phyloP scores from a whole-genome alignment of 2,113 vertebrate species.

The Caranx melampygus region DNA sequence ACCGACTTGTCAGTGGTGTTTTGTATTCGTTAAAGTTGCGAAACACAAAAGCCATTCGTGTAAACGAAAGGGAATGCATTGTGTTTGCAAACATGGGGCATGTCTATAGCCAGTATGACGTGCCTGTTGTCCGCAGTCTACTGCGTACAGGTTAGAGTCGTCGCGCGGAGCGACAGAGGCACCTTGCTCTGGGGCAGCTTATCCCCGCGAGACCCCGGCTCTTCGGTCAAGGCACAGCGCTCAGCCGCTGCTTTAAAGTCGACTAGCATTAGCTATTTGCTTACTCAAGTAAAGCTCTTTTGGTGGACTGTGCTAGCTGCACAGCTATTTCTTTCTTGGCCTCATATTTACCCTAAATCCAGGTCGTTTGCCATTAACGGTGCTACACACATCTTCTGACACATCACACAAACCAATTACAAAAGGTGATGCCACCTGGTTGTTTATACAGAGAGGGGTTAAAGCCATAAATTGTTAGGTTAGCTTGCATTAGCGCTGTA shows the following conservation, averaged over 20 bases:
- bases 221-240: conserved; percentile 11
- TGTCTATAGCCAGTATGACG: background rate
- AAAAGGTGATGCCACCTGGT: background rate
- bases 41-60: background rate
- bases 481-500: conserved; percentile 11
- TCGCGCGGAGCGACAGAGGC: conserved; percentile 14
- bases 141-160: conserved; percentile 37
- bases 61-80: background rate
- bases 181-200: conserved; percentile 22
- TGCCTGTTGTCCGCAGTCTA: conserved; percentile 11
- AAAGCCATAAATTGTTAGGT: conserved; percentile 7
- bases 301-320: background rate
- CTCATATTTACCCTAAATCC: background rate
- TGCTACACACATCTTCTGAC: background rate
- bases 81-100: background rate
- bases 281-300: background rate
- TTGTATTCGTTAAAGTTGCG: background rate
- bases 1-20: background rate
- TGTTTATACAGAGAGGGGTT: background rate
- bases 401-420: background rate
- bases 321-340: background rate
- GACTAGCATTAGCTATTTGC: conserved; percentile 9
- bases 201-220: conserved; percentile 6
- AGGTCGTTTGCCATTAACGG: background rate
- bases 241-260: conserved; percentile 11